Evolutionary conservation across 2,797 vertebrate species (phyloP), one percentile per base, ranked within the genome.

Genomic region (Paratrypauchen microcephalus): DNA sequence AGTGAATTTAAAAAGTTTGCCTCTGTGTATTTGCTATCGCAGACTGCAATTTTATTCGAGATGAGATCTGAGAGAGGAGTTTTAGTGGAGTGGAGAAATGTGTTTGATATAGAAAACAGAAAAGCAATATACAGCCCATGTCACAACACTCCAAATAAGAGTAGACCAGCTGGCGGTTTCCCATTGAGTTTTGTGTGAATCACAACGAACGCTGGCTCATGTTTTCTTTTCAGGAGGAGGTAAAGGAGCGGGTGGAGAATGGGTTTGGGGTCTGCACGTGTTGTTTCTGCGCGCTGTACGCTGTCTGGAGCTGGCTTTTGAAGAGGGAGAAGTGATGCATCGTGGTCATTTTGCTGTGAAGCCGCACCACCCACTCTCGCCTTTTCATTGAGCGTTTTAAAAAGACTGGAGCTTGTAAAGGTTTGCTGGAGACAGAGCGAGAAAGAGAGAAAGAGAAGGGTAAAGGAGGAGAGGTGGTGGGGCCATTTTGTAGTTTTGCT

Each of bases 261-360:
- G 41, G 41, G 41, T 16, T 15, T 9, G 21, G 64, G 15, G 50
- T 30, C 52, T 72, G 5, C 61, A 72, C 82, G 72, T 75, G 62
- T 66, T 47, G 66, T 6, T 65, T 36, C 71, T 72, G 28, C 55
- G 56, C 54, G 15, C 18, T 32, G n/a, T 60, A 54, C 70, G 45
- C 36, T 12, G 41, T 45, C 13, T 69, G 3, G 58, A 58, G 57
- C 75, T 62, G 13, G 15, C 70, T 75, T 86, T 80, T 86, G 75
- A 84, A 77, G 69, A 83, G 74, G 54, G 11, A 73, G 80, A 73
- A 63, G 67, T 71, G 71, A 71, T 72, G 70, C 61, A 77, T 75
- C 39, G 32, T 4, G 16, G 39, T 21, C 15, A n/a, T 72, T 68
- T 26, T 26, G 58, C 41, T 65, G 45, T 69, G 64, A 79, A 68